Conservation (phyloP, 2,113 vertebrate species). For the Scytalopus superciliaris region DNA sequence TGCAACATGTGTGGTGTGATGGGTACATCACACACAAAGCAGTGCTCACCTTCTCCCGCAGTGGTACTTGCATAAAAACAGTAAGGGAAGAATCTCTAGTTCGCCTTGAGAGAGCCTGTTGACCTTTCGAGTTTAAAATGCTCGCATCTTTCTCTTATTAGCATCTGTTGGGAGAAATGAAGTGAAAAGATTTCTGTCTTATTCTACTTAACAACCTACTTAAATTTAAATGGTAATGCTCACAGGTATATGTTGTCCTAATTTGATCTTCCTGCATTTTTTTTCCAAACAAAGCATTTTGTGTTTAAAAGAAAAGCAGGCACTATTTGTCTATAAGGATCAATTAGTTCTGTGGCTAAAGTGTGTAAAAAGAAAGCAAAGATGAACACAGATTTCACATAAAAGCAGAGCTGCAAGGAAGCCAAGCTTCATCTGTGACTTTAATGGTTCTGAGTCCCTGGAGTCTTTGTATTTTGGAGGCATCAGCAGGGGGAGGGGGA, state of each 20-base stretch:
- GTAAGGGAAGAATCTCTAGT: background rate
- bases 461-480: background rate
- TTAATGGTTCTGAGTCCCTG: background rate
- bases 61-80: background rate
- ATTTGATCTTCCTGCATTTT: background rate
- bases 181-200: too few relatives aligned
- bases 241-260: background rate
- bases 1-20: background rate
- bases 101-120: background rate
- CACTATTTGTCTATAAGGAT: background rate
- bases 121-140: background rate
- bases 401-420: constrained; percentile 3
- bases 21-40: fast-evolving
- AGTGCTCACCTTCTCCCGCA: background rate
- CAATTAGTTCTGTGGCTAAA: background rate
- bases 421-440: background rate
- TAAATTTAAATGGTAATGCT: background rate
- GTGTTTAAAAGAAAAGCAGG: background rate
- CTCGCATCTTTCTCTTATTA: background rate
- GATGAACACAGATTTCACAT: background rate
- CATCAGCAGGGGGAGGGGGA: background rate
- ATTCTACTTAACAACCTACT: background rate
- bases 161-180: background rate
- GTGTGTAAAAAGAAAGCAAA: background rate
- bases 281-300: background rate